Percentiles rank a stretch among this genome's conserved stretches.
These are phyloP conservation scores for Myrmecophaga tridactyla DNA, from an alignment of 2,113 vertebrate genomes.

Conservation along the genomic window DNA sequence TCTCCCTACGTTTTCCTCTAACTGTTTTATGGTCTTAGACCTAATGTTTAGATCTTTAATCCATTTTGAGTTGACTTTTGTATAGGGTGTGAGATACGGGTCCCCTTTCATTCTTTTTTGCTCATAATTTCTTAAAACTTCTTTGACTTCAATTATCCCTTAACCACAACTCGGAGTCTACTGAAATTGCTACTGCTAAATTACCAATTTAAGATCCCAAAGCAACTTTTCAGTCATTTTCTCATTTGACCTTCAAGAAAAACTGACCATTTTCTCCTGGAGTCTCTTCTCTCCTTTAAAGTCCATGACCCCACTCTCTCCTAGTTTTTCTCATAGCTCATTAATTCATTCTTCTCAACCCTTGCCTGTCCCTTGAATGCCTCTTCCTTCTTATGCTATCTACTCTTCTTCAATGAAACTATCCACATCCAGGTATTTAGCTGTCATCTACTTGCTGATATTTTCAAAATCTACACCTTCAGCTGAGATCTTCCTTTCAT, in stretches of 20 bases:
- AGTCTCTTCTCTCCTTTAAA: not conserved
- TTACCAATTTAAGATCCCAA: not conserved
- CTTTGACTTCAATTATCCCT: not conserved
- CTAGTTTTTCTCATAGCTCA: not conserved
- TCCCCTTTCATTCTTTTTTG: too few relatives aligned
- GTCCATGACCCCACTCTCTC: not conserved
- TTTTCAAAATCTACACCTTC: not conserved
- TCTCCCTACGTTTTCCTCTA: too few relatives aligned
- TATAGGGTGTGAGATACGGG: too few relatives aligned
- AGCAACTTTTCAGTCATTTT: not conserved
- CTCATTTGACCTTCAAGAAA: not conserved
- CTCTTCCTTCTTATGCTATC: not conserved
- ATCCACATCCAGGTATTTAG: not conserved
- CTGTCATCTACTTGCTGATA: not conserved
- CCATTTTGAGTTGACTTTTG: too few relatives aligned
- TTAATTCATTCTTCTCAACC: not conserved
- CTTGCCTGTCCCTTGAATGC: not conserved
- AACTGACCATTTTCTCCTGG: not conserved
- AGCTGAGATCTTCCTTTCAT: not conserved
- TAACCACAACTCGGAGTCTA: accelerated
- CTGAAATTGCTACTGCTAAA: not conserved
- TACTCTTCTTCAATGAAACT: not conserved
- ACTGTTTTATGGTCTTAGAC: too few relatives aligned
- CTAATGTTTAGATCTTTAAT: too few relatives aligned
- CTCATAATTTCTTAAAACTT: not conserved